Base-by-base conservation (phyloP, 2,113 vertebrate genomes). In the Oncorhynchus masou region DNA sequence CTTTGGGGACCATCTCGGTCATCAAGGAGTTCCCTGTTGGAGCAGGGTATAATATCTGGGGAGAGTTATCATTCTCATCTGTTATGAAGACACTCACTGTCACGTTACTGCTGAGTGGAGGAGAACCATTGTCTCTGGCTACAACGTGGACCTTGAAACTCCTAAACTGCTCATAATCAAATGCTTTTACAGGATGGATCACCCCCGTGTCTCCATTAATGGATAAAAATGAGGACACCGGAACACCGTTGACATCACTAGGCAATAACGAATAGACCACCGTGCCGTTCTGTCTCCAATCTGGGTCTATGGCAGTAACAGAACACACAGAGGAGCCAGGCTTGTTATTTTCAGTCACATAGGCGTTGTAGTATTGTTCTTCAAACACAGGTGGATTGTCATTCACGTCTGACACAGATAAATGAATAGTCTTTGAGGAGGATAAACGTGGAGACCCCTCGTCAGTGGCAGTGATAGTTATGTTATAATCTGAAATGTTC, bases 291-390 rank as follows among this genome's bases (percentile, higher is more conserved):
- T 91, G 83, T 1, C 67, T 74, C 16, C 74, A 82, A 74, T 92
- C 92, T 0, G 81, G 72, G 25, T 93, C 89, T 1, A 54, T 51
- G 4, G 92, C 89, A 2, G 49, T 81, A 20, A 92, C 75, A 0
- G 80, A 83, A 62, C 84, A 90, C 39, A 92, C 75, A 34, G 91
- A 88, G 20, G 84, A 80, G 0, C 91, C 88, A 68, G 87, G 84
- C 6, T 81, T 81, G 54, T 90, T 91, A 67, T 92, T 92, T 75
- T 92, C 91, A 60, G 77, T 81, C 1, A 93, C 15, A 49, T 85
- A 88, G 3, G 86, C 34, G 3, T 74, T 79, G 70, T 91, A 92
- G 19, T 75, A 74, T 1, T 73, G 34, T 3, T 81, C 73, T 20
- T 64, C 45, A 66, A 92, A 93, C 4, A 69, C 65, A 3, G 90